Evolutionary conservation across 2,113 vertebrate genomes (phyloP).

Genomic region (Syngnathus floridae): DNA sequence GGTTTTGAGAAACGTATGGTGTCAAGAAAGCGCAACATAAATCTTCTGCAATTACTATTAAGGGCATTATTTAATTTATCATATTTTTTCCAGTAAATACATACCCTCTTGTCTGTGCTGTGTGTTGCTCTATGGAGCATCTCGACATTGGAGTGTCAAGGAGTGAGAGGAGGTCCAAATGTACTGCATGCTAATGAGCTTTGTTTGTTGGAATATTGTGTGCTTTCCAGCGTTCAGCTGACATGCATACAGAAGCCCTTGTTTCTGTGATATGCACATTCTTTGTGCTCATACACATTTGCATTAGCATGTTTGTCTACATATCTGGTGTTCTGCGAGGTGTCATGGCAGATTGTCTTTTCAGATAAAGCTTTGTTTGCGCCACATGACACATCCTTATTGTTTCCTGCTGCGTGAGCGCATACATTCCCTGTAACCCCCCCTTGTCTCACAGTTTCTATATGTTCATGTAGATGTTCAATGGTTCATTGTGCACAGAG

Average conservation of each 20-base stretch:
- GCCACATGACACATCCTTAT: slow-evolving; percentile 38
- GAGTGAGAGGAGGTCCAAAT: background rate
- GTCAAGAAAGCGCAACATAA: too few relatives aligned
- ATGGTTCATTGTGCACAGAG: slow-evolving; percentile 43
- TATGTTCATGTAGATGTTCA: slow-evolving; percentile 38
- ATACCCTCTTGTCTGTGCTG: slow-evolving; percentile 19
- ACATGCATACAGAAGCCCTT: slow-evolving; percentile 4
- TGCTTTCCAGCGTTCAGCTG: slow-evolving; percentile 13
- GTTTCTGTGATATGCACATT: slow-evolving; percentile 18
- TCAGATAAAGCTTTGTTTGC: slow-evolving; percentile 51
- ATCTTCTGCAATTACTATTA: too few relatives aligned
- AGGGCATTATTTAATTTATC: too few relatives aligned
- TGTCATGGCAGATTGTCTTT: slow-evolving; percentile 32
- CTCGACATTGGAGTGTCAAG: slow-evolving; percentile 18
- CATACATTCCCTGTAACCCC: slow-evolving; percentile 26
- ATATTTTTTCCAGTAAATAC: background rate
- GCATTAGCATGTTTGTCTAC: slow-evolving; percentile 41
- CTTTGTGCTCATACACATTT: slow-evolving; percentile 12
- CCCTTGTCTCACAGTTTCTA: slow-evolving; percentile 21
- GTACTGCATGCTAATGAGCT: too few relatives aligned
- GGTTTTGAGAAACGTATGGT: too few relatives aligned
- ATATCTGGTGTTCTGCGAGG: slow-evolving; percentile 46
- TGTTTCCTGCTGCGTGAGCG: too few relatives aligned
- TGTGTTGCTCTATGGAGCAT: slow-evolving; percentile 19
- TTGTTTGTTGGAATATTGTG: background rate